Evolutionary conservation across 35 echinoderm and acorn worm species (phyloP), one percentile per base, ranked within the genome.

Genomic region (Nesometra sesokonis): DNA sequence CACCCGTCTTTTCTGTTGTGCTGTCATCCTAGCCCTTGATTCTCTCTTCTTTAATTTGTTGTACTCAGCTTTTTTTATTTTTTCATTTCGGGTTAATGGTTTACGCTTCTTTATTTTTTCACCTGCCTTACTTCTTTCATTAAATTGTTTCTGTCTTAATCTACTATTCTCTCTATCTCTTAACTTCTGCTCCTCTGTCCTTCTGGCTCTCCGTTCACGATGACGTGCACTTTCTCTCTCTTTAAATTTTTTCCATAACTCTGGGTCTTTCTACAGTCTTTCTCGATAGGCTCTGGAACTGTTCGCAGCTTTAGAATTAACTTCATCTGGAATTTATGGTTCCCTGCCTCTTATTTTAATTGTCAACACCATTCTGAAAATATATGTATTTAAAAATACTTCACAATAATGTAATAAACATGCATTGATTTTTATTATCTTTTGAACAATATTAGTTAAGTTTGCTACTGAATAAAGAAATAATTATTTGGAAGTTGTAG

Each of bases 361-460:
- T 83, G 32, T 83, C 29, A 83, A 35, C 32, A 83, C 82, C 82
- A 83, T 83, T 32, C 82, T 83, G 82, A 83, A 83, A 83, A 83
- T 19, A 37, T 29, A 36, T 80, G n/a, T n/a, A 67, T n/a, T n/a
- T n/a, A n/a, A n/a, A n/a, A n/a, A n/a, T n/a, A n/a, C n/a, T n/a
- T n/a, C n/a, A n/a, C n/a, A n/a, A n/a, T n/a, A n/a, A n/a, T n/a
- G n/a, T n/a, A 43, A 43, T 43, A 43, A 43, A 7, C 15, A 7
- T 43, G 38, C 15, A 43, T 43, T 43, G 4, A 43, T 43, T 43
- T 43, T 43, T 7, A 7, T 43, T 7, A 43, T 43, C 4, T 43
- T 43, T 43, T 43, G 4, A 43, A 43, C 15, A 7, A 43, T 43
- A 43, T 43, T 43, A 43, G 38, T 43, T 7, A 43, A 43, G n/a